Conservation (phyloP, 2,888 invertebrate genomes). For the Aethes cnicana region DNA sequence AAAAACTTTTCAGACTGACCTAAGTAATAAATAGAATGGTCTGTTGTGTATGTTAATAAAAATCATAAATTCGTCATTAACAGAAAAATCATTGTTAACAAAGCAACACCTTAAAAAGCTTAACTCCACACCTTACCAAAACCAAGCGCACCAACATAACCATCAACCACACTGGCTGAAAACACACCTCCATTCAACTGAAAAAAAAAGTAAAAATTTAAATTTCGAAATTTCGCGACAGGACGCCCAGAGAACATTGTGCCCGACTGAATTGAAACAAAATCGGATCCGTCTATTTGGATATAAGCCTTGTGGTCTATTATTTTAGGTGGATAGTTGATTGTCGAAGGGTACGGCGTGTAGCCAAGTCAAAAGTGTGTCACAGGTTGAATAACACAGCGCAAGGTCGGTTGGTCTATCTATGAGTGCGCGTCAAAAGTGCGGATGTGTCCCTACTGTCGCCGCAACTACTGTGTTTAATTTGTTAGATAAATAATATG, state of each 20-base stretch:
- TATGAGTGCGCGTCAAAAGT: constrained; percentile 73
- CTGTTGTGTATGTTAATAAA: no score
- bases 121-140: neutral
- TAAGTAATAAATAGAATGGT: no score
- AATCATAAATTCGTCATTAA: no score
- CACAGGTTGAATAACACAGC: constrained; percentile 77
- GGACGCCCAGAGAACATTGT: constrained; percentile 47
- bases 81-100: no score
- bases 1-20: no score
- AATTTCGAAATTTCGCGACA: constrained; percentile 69
- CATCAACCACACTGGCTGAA: neutral
- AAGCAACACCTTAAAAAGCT: neutral
- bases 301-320: constrained; percentile 33
- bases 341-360: constrained; percentile 58
- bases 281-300: constrained; percentile 30
- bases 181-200: constrained; percentile 9
- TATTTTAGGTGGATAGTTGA: constrained; percentile 39
- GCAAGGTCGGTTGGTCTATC: constrained; percentile 80
- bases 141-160: neutral
- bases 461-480: neutral
- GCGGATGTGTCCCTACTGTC: constrained; percentile 55
- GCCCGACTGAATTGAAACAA: constrained; percentile 56
- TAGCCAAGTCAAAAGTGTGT: constrained; percentile 80
- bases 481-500: constrained; percentile 17
- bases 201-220: constrained; percentile 64